Evolutionary conservation across 2,797 vertebrate genomes (phyloP).

Genomic region (Numenius phaeopus): DNA sequence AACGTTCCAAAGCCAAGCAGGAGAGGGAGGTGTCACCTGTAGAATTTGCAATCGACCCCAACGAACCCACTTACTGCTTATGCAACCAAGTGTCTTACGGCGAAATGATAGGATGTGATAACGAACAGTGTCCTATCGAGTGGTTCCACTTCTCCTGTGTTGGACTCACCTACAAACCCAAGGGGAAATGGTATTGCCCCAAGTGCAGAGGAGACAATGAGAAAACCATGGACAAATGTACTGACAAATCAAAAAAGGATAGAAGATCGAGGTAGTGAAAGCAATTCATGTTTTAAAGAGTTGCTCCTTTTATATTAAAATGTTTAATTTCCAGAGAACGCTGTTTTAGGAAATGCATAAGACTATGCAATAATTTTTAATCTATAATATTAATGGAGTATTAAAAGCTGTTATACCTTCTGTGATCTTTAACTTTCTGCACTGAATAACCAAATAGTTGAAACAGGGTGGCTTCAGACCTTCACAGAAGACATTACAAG

Average conservation of each 20-base stretch:
- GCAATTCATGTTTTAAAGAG: constrained; percentile 74
- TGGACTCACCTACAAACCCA: constrained; percentile 97
- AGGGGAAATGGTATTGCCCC: constrained; percentile 98
- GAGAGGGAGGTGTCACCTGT: constrained; percentile 93
- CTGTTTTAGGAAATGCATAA: constrained; percentile 84
- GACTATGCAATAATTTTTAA: constrained; percentile 89
- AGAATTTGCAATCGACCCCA: constrained; percentile 95
- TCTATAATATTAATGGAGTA: constrained; percentile 82
- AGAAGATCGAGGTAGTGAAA: constrained; percentile 95
- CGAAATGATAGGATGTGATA: constrained; percentile 99
- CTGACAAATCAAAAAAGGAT: constrained; percentile 97
- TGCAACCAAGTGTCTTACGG: constrained; percentile 98
- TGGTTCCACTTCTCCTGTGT: constrained; percentile 99
- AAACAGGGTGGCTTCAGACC: constrained; percentile 78
- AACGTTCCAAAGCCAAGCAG: constrained; percentile 94
- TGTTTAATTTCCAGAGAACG: constrained; percentile 68
- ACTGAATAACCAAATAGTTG: constrained; percentile 83
- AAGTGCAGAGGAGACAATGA: constrained; percentile 97
- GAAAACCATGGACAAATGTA: constrained; percentile 99
- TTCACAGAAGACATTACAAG: constrained; percentile 69
- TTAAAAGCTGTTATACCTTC: constrained; percentile 83
- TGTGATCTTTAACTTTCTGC: constrained; percentile 84
- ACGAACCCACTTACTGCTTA: constrained; percentile 98
- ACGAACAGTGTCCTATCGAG: constrained; percentile 96
- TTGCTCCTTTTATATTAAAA: constrained; percentile 80